Base-by-base conservation (phyloP, 2,888 invertebrate genomes). In the Troides oblongomaculatus region DNA sequence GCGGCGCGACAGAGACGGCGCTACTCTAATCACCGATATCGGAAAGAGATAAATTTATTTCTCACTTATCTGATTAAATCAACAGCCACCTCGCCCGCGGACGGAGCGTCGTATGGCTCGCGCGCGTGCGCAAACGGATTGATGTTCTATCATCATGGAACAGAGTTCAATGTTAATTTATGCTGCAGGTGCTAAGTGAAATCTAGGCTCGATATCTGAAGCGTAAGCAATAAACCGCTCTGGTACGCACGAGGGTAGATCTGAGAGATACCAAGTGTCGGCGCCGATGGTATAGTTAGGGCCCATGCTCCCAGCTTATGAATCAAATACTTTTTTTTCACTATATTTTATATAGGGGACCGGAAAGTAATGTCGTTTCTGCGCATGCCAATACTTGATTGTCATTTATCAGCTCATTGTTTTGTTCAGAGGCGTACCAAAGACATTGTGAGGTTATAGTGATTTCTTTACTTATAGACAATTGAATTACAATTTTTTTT, bases 201-300 rank as follows among this genome's bases (percentile, higher is more conserved):
- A 83, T 79, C 81, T 76, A 79, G 77, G 75, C 76, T 73, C 74
- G 73, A 82, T 66, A 83, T 85, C 82, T 77, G 79, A 77, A 77
- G 77, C 78, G 78, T 81, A 78, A 81, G 83, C 82, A 84, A 86
- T 85, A 86, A 86, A 84, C 81, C 77, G 79, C 76, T 79, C 78
- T 77, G 79, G 77, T 81, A 82, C 83, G 84, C 84, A 84, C 82
- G 81, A 79, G 82, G 82, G 79, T 80, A 84, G 86, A 89, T 88
- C 77, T 77, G 59, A 77, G 75, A 82, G 84, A 85, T 85, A 86
- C 72, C 76, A 77, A 78, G 71, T 73, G 74, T 74, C 77, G 81
- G 81, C 80, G 82, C 81, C 81, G 76, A 72, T 69, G 72, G 72
- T 72, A 73, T 80, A 77, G 79, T 74, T 73, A 63, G 74, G 74